Evolutionary conservation across 23 tunicate species (phyloP), one percentile per base, ranked within the genome.

Genomic region (Diplosoma virens): DNA sequence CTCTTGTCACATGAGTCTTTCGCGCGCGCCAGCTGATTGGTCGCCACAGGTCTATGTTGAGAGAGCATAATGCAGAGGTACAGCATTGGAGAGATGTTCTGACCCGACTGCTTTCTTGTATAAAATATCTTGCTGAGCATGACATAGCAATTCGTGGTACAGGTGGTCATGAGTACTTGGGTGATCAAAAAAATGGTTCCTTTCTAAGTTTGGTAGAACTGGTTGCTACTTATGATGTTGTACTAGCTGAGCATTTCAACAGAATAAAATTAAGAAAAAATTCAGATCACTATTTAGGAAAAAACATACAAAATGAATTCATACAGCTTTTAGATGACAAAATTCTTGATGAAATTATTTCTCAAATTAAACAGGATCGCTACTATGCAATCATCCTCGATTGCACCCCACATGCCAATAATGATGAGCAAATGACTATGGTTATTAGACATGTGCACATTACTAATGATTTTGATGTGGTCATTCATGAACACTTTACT

Each of bases 401-500:
- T 64, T 64, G 35, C 37, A 25, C 34, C 21, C 35, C 71, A 25
- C 35, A 64, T 32, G 37, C 21, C 37, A 64, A 20, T 21, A 34
- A 64, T 25, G 7, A 64, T 7, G 71, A 64, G 20, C 71, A 64
- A 28, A 25, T 64, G 71, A 29, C 71, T 7, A 25, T 64, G 14
- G 35, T 64, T 3, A 32, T 64, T 25, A 4, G 71, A 21, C 29
- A 64, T 64, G 71, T 64, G 26, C 35, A 30, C 37, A 11, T 56
- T 14, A n/a, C n/a, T n/a, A n/a, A n/a, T n/a, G 20, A 56, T 20
- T n/a, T n/a, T n/a, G 20, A 6, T 20, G 24, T 25, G 25, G 4
- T 22, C 63, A 56, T 56, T 14, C 17, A 56, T 14, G 63, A 56
- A 20, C 63, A 56, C 20, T 56, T 56, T 56, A 6, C 20, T 56